These are phyloP conservation scores for Pyrgilauda ruficollis DNA, from an alignment of 2,113 vertebrate species.

Conservation along the genomic window DNA sequence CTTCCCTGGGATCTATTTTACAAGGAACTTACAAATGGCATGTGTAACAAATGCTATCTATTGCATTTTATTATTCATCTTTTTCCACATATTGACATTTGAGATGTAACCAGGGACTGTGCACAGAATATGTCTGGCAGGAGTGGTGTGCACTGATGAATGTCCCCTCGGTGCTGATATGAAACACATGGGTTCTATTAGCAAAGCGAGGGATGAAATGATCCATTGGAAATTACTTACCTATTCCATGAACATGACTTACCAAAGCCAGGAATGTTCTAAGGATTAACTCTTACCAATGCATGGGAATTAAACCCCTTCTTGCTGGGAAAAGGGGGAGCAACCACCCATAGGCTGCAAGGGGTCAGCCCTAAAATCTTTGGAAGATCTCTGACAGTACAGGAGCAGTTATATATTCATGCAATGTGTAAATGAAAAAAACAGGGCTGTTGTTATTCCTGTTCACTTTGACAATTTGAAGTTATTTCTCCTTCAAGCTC, in stretches of 20 bases:
- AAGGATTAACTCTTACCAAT: slow-evolving; percentile 60
- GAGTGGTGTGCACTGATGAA: slow-evolving; percentile 70
- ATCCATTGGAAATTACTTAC: slow-evolving; percentile 69
- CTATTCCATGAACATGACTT: slow-evolving; percentile 67
- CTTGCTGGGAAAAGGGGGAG: neutral
- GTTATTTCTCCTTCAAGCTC: slow-evolving; percentile 8
- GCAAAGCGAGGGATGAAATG: slow-evolving; percentile 67
- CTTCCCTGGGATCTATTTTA: slow-evolving; percentile 25
- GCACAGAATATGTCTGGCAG: slow-evolving; percentile 40
- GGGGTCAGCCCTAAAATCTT: neutral
- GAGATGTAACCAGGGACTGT: slow-evolving; percentile 68
- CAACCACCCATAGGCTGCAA: neutral
- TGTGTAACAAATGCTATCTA: slow-evolving; percentile 65
- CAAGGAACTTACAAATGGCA: slow-evolving; percentile 48
- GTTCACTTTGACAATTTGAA: neutral
- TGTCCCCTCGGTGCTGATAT: slow-evolving; percentile 62
- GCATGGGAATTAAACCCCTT: neutral
- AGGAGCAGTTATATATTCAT: neutral
- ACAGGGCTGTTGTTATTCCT: neutral
- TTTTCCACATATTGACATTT: slow-evolving; percentile 72
- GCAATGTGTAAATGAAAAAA: neutral
- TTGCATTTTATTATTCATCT: slow-evolving; percentile 67
- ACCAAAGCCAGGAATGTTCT: slow-evolving; percentile 68
- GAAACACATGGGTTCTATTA: slow-evolving; percentile 74
- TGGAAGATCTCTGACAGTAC: neutral